Conservation (phyloP, 2,888 invertebrate genomes). For the Cremastinae sp. region DNA sequence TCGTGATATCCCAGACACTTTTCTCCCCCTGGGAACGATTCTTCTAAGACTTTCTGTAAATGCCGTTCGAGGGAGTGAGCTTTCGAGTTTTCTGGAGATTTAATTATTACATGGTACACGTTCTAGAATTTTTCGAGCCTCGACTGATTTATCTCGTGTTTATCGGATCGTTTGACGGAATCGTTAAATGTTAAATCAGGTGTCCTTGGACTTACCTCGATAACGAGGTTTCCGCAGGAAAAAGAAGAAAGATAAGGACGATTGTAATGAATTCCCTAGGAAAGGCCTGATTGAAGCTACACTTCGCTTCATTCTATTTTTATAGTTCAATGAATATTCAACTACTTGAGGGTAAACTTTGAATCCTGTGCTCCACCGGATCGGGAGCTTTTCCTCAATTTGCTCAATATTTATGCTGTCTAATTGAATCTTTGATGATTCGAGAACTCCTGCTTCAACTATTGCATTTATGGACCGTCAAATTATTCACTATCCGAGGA, state of each 20-base stretch:
- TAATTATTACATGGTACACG: conserved; percentile 43
- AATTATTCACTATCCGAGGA: neutral
- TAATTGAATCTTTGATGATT: conserved; percentile 43
- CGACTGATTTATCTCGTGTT: conserved; percentile 21
- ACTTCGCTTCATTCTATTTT: conserved; percentile 7
- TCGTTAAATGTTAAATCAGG: neutral
- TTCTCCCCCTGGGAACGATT: conserved; percentile 6
- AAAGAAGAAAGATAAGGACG: neutral
- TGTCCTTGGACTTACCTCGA: neutral
- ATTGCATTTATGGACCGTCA: neutral
- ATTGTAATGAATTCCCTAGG: neutral
- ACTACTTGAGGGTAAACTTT: neutral
- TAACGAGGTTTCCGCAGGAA: neutral
- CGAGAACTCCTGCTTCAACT: conserved; percentile 5
- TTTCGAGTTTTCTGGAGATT: neutral
- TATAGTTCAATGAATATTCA: conserved; percentile 19
- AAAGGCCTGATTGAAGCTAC: neutral
- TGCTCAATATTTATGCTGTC: conserved; percentile 38
- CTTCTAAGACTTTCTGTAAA: conserved; percentile 4
- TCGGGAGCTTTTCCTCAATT: neutral
- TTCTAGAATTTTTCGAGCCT: neutral
- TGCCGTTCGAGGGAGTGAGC: neutral
- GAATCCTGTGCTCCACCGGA: neutral
- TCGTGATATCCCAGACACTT: conserved; percentile 16
- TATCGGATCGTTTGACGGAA: conserved; percentile 3